phyloP scores from a whole-genome alignment of 1,140 invertebrate genomes.

The Probaryconus sp. region DNA sequence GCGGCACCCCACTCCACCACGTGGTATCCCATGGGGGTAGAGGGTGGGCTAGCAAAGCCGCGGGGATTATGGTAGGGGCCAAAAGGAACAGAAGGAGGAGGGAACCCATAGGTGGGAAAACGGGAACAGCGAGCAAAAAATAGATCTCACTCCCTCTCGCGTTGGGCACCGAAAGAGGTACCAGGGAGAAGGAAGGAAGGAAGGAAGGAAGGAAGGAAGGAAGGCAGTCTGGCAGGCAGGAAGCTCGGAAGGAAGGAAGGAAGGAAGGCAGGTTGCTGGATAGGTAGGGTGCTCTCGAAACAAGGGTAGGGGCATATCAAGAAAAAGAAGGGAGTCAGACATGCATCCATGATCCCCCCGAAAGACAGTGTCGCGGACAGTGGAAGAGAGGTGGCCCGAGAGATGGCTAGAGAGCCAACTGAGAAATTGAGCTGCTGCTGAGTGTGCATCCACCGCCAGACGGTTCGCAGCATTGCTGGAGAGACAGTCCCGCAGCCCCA shows the following conservation, averaged over 20 bases:
- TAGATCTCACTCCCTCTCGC: conserved; percentile 62
- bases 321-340: conserved; percentile 74
- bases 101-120: conserved; percentile 71
- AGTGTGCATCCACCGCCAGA: conserved; percentile 29
- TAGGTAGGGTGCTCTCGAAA: conserved; percentile 44
- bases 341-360: conserved; percentile 60
- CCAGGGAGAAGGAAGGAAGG: conserved; percentile 24
- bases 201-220: conserved; percentile 61
- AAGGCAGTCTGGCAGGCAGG: conserved; percentile 68
- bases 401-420: no score
- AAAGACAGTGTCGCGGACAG: no score
- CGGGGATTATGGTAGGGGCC: conserved; percentile 61
- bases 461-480: no score
- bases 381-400: no score
- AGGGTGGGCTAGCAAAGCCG: conserved; percentile 63
- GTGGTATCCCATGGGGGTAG: conserved; percentile 66
- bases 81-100: conserved; percentile 54
- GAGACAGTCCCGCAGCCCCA: conserved; percentile 38
- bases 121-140: conserved; percentile 70
- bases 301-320: conserved; percentile 64
- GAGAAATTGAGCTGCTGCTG: no score
- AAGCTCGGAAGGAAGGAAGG: conserved; percentile 26
- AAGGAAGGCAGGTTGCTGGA: conserved; percentile 28
- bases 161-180: conserved; percentile 13
- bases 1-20: conserved; percentile 64